Percentiles rank a stretch among this genome's conserved stretches.
Conservation (phyloP, 2,888 invertebrate genomes). For the Lacanobia oleracea region DNA sequence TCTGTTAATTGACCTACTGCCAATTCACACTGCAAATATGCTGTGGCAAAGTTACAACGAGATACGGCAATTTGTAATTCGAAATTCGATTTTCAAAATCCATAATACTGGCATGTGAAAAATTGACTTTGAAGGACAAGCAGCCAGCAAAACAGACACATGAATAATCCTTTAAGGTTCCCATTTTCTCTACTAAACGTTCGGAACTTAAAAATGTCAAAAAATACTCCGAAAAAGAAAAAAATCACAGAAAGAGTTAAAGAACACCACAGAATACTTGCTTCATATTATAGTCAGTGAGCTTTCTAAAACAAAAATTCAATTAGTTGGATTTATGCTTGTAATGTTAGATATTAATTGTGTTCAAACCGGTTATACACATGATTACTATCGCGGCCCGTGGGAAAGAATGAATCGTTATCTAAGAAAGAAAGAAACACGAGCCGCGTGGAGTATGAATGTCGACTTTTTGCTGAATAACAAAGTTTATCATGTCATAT, state of each 20-base stretch:
- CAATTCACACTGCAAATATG: too few relatives aligned
- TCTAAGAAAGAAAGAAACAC: conserved; percentile 30
- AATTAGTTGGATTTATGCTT: conserved; percentile 47
- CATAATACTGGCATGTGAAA: too few relatives aligned
- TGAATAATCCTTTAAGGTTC: too few relatives aligned
- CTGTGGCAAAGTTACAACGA: too few relatives aligned
- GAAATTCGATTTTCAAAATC: too few relatives aligned
- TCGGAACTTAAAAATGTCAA: not conserved
- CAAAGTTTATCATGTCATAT: not conserved
- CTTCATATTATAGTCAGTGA: not conserved
- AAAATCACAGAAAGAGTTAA: not conserved
- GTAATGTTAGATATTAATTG: conserved; percentile 45
- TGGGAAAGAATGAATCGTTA: conserved; percentile 53
- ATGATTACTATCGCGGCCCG: conserved; percentile 28
- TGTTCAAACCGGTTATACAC: conserved; percentile 48
- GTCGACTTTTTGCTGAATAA: conserved; percentile 9
- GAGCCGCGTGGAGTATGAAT: conserved; percentile 14
- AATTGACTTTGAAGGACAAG: too few relatives aligned
- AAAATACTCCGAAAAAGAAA: too few relatives aligned
- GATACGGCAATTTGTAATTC: too few relatives aligned
- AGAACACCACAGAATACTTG: not conserved
- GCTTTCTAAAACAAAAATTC: conserved; percentile 46
- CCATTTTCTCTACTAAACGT: too few relatives aligned
- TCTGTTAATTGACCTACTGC: too few relatives aligned
- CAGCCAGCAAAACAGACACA: too few relatives aligned